phyloP scores from a whole-genome alignment of 2,113 vertebrate genomes.

The Elaphurus davidianus region DNA sequence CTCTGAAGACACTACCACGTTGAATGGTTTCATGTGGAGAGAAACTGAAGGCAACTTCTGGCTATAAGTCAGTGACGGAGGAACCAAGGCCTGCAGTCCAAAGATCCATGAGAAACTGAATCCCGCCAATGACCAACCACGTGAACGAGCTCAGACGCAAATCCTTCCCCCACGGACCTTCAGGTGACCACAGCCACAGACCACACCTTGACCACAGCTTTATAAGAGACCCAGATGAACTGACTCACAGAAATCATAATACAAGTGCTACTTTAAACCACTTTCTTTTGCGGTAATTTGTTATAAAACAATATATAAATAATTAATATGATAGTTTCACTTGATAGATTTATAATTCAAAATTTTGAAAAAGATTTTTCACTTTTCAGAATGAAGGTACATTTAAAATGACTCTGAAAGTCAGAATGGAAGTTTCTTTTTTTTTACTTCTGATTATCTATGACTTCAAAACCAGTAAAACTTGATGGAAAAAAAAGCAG shows the following conservation, averaged over 20 bases:
- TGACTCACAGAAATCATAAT: background rate
- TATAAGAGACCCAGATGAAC: background rate
- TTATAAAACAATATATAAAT: background rate
- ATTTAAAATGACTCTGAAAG: constrained; percentile 18
- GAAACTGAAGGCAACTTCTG: background rate
- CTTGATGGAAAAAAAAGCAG: background rate
- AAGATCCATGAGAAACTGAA: background rate
- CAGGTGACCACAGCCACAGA: background rate
- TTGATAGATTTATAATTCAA: background rate
- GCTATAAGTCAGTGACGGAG: background rate
- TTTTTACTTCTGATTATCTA: background rate
- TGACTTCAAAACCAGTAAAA: background rate
- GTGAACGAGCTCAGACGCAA: background rate
- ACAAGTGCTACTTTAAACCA: background rate
- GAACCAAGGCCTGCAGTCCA: background rate
- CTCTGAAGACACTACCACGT: background rate
- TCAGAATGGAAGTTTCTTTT: background rate
- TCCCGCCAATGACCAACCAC: background rate
- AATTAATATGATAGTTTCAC: background rate
- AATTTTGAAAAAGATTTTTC: background rate
- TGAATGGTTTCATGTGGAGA: background rate
- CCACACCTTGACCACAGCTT: background rate
- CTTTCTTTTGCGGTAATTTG: background rate
- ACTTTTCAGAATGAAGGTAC: background rate
- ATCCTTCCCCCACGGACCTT: background rate